Evolutionary conservation across 2,797 vertebrate genomes (phyloP).

Genomic region (Sparus aurata): DNA sequence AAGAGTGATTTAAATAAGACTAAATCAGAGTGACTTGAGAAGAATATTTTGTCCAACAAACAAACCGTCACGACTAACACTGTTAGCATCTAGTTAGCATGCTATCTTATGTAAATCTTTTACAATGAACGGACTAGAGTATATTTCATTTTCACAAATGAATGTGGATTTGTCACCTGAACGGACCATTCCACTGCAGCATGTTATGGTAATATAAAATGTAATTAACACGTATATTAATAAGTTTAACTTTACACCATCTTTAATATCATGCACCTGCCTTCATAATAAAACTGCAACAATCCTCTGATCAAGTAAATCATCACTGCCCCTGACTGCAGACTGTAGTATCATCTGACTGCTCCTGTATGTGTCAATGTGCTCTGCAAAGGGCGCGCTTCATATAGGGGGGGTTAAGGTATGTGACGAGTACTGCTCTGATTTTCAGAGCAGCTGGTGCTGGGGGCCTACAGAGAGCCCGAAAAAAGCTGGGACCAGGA

Average conservation of each 20-base stretch:
- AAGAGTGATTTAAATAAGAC: neutral
- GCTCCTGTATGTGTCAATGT: conserved; percentile 2
- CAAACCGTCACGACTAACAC: neutral
- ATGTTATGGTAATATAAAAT: too few species aligned
- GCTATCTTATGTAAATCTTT: neutral
- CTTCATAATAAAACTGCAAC: neutral
- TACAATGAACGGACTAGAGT: neutral
- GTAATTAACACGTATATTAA: neutral
- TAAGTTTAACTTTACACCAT: neutral
- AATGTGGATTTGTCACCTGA: neutral
- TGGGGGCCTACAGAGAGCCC: conserved; percentile 93
- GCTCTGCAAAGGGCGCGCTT: conserved; percentile 7
- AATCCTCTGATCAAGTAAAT: neutral
- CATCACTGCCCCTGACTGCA: neutral
- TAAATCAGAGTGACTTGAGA: neutral
- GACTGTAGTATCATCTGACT: neutral
- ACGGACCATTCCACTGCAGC: too few species aligned
- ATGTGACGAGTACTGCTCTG: conserved; percentile 81
- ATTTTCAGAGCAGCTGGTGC: conserved; percentile 95
- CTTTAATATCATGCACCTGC: neutral
- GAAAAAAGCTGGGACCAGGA: conserved; percentile 93
- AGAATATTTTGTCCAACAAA: neutral
- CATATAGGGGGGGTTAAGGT: conserved; percentile 37
- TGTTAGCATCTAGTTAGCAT: neutral
- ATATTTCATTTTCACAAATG: neutral